Evolutionary conservation across 2,888 invertebrate genomes (phyloP).

Genomic region (Limnephilus marmoratus): DNA sequence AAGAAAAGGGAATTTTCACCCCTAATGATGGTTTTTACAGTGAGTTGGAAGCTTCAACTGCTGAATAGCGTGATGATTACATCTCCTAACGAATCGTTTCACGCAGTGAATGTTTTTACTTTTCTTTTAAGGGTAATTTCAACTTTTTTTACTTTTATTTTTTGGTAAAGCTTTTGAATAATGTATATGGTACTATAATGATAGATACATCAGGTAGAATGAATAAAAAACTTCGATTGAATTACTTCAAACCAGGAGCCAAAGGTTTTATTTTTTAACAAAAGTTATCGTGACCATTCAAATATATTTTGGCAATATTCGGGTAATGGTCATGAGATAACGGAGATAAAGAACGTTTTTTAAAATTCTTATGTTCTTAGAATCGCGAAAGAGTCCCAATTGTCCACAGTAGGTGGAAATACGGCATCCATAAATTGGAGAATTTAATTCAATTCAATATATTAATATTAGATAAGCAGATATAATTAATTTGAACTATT

Average conservation of each 20-base stretch:
- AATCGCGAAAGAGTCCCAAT: not conserved
- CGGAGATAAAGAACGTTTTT: too few relatives aligned
- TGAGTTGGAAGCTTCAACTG: not conserved
- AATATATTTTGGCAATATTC: not conserved
- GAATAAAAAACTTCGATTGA: not conserved
- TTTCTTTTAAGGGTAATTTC: not conserved
- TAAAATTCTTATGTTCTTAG: not conserved
- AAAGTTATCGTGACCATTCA: not conserved
- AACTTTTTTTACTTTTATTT: not conserved
- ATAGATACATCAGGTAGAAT: not conserved
- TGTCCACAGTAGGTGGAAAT: not conserved
- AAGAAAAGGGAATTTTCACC: not conserved
- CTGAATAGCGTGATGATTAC: slow-evolving; percentile 2
- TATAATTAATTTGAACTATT: too few relatives aligned
- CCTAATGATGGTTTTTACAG: not conserved
- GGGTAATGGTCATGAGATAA: not conserved
- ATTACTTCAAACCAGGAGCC: not conserved
- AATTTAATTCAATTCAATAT: not conserved
- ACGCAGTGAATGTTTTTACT: not conserved
- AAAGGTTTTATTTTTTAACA: not conserved
- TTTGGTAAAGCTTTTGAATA: not conserved
- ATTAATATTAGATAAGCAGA: too few relatives aligned
- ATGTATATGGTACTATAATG: not conserved
- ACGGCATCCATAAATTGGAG: not conserved
- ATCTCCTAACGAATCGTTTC: not conserved